A percentile compares a stretch with the other conserved stretches of the same genome.
These are phyloP conservation scores for Rallus limicola DNA, from an alignment of 2,113 vertebrate genomes.

Conservation along the genomic window DNA sequence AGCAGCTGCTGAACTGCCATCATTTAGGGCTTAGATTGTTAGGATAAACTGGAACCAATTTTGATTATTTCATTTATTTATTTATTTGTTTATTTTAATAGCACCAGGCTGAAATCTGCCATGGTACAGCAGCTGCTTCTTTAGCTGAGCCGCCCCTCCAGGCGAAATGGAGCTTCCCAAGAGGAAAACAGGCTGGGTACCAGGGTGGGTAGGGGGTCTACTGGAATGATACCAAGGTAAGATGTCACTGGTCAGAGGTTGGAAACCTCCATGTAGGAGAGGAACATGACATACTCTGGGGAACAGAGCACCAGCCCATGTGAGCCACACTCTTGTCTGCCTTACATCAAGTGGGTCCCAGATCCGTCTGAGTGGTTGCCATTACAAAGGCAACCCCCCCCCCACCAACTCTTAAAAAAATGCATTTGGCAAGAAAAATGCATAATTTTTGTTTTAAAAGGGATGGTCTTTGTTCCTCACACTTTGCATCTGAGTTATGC, in stretches of 20 bases:
- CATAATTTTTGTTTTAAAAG: background rate
- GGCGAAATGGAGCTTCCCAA: background rate
- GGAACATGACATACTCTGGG: background rate
- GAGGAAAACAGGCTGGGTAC: background rate
- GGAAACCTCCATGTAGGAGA: background rate
- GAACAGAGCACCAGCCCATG: background rate
- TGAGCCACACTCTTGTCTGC: background rate
- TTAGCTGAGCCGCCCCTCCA: conserved; percentile 2
- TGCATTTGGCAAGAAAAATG: background rate
- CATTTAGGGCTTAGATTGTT: background rate
- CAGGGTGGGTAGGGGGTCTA: background rate
- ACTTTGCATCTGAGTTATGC: background rate
- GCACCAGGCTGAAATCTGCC: conserved; percentile 12
- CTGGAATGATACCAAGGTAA: background rate
- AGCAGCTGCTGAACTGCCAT: conserved; percentile 35
- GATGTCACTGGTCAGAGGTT: background rate
- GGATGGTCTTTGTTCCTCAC: background rate
- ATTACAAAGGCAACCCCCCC: background rate
- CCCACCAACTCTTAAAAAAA: background rate
- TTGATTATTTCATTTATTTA: background rate
- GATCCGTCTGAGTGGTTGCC: background rate
- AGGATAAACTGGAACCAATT: conserved; percentile 38
- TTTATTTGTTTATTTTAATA: background rate
- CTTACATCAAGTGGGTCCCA: background rate
- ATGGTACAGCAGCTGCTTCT: conserved; percentile 20